Percentiles rank a stretch among this genome's conserved stretches.
phyloP scores from a whole-genome alignment of 2,797 vertebrate genomes.

The Anabas testudineus region DNA sequence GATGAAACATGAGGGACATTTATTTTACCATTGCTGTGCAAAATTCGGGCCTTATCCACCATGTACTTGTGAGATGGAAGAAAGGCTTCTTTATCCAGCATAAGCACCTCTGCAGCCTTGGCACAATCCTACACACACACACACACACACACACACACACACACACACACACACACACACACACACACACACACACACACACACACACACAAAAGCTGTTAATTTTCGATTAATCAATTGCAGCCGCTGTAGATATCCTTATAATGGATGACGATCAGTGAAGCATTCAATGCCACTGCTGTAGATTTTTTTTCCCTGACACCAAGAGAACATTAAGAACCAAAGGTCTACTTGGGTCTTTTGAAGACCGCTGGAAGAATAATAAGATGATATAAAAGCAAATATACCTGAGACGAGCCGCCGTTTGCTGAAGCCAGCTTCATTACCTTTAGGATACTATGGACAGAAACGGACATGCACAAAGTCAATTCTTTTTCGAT shows the following conservation, averaged over 20 bases:
- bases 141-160: constrained; percentile 47
- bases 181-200: constrained; percentile 3
- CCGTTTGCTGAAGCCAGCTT: constrained; percentile 92
- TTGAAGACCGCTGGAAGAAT: constrained; percentile 28
- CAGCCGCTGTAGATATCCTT: constrained; percentile 56
- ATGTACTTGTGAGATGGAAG: constrained; percentile 91
- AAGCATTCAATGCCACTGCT: constrained; percentile 60
- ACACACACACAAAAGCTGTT: constrained; percentile 44
- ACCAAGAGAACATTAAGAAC: constrained; percentile 46
- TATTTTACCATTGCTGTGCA: constrained; percentile 87
- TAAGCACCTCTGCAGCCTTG: constrained; percentile 88
- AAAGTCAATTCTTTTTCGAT: constrained; percentile 4
- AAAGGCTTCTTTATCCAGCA: constrained; percentile 92
- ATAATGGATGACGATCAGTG: constrained; percentile 67
- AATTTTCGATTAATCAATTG: constrained; percentile 68
- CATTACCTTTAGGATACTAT: constrained; percentile 96
- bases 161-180: constrained; percentile 29
- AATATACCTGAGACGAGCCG: constrained; percentile 89
- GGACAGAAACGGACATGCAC: constrained; percentile 33
- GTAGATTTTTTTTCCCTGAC: constrained; percentile 62
- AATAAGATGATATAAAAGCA: not conserved
- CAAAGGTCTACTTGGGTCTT: constrained; percentile 33
- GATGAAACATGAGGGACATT: not conserved
- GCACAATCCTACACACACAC: constrained; percentile 84
- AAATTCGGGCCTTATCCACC: constrained; percentile 87